These are phyloP conservation scores for Heteromurus nitidus DNA, from an alignment of 2,888 invertebrate genomes.

Conservation along the genomic window DNA sequence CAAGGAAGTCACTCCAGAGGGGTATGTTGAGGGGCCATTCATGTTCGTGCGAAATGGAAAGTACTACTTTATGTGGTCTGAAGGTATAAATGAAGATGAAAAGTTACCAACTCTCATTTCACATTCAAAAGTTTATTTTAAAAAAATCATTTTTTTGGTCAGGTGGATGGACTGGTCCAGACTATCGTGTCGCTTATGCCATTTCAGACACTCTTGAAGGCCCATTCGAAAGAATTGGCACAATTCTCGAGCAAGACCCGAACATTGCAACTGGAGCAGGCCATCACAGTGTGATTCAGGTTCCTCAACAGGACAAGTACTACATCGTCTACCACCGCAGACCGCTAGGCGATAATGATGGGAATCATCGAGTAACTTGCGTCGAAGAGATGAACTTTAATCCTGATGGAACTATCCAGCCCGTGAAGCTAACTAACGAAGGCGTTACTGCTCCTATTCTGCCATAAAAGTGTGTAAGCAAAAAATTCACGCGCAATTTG, in stretches of 20 bases:
- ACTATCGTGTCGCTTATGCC: constrained; percentile 69
- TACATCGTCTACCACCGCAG: constrained; percentile 69
- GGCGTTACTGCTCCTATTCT: constrained; percentile 59
- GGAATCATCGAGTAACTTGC: constrained; percentile 64
- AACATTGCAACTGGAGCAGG: constrained; percentile 68
- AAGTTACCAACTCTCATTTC: neutral
- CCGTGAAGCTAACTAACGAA: constrained; percentile 60
- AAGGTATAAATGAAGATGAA: constrained; percentile 29
- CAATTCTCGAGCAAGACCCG: constrained; percentile 66
- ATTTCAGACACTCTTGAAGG: constrained; percentile 61
- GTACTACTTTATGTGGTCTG: constrained; percentile 71
- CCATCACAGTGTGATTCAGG: constrained; percentile 67
- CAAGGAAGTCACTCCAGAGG: constrained; percentile 68
- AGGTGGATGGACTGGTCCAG: constrained; percentile 67
- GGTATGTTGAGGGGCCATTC: constrained; percentile 66
- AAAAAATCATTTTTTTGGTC: neutral
- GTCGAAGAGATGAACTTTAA: constrained; percentile 68
- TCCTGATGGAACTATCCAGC: constrained; percentile 59
- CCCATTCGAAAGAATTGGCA: constrained; percentile 52
- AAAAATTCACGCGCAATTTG: too few species aligned
- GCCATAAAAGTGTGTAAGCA: constrained; percentile 24
- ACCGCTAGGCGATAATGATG: constrained; percentile 60
- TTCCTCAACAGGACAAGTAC: constrained; percentile 58
- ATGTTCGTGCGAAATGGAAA: constrained; percentile 65
- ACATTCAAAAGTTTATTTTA: neutral